phyloP scores from a whole-genome alignment of 2,797 vertebrate genomes.

The Halcyon leucocephala region DNA sequence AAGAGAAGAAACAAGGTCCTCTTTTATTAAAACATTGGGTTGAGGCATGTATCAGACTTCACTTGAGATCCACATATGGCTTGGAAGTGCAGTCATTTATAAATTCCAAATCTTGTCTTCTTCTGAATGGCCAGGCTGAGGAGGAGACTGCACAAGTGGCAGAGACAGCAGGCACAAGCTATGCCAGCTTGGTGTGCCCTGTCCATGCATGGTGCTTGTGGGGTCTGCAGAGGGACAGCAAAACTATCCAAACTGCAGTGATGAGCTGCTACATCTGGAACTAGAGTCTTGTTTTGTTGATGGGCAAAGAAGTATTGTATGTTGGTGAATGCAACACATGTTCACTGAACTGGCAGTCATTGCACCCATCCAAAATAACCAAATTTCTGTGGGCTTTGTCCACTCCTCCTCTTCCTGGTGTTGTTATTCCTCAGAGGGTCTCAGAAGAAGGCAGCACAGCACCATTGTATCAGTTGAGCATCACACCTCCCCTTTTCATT shows the following conservation, averaged over 20 bases:
- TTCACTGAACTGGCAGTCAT: background rate
- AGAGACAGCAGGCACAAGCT: background rate
- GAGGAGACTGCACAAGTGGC: rapidly evolving
- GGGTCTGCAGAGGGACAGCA: background rate
- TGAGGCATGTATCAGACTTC: background rate
- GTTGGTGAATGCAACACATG: background rate
- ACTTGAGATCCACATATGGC: background rate
- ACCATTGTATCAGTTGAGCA: rapidly evolving
- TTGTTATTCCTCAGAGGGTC: rapidly evolving
- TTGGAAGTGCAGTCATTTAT: background rate
- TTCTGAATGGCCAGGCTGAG: background rate
- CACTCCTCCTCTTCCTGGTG: background rate
- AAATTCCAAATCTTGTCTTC: background rate
- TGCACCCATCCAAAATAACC: background rate
- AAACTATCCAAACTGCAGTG: rapidly evolving
- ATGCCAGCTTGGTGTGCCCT: background rate
- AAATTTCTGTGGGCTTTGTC: background rate
- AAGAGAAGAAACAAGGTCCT: background rate
- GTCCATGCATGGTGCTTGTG: background rate
- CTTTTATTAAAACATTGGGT: background rate
- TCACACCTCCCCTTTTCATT: background rate
- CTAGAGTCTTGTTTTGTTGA: background rate
- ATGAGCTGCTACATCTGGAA: background rate
- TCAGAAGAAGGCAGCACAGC: background rate
- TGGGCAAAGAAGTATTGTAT: background rate